Percentiles rank a stretch among this genome's conserved stretches.
Conservation (phyloP, 2,888 invertebrate species). For the Hecatera dysodea region DNA sequence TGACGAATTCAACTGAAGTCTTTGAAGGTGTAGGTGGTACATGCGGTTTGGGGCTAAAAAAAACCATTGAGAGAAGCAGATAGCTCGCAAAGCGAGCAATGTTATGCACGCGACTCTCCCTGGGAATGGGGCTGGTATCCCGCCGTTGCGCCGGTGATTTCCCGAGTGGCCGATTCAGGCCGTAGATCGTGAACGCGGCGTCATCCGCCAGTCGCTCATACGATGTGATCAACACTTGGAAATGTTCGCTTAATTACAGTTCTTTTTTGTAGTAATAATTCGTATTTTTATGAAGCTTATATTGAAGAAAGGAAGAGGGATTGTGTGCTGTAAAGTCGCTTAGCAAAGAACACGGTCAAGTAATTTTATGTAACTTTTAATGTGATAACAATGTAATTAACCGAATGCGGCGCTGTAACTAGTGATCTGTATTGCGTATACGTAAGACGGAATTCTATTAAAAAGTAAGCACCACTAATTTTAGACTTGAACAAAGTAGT, state of each 20-base stretch:
- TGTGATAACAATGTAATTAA: not conserved
- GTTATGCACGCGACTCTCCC: slow-evolving; percentile 48
- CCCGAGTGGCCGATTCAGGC: slow-evolving; percentile 80
- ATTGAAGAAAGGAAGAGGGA: not conserved
- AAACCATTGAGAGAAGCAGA: slow-evolving; percentile 9
- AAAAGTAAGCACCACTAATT: too few species aligned
- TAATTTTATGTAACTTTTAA: too few species aligned
- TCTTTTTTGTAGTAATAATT: slow-evolving; percentile 8
- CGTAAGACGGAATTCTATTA: too few species aligned
- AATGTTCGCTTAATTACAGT: slow-evolving; percentile 47
- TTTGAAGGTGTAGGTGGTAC: not conserved
- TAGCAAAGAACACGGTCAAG: not conserved
- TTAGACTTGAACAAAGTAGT: not conserved
- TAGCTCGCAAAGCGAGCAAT: slow-evolving; percentile 35
- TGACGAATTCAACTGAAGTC: not conserved
- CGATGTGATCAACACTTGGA: slow-evolving; percentile 40
- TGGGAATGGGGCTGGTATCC: slow-evolving; percentile 32
- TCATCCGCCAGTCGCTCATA: slow-evolving; percentile 45
- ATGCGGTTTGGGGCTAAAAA: slow-evolving; percentile 1
- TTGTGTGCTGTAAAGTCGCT: not conserved
- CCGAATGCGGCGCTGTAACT: not conserved
- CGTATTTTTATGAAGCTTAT: not conserved
- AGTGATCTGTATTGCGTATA: too few species aligned
- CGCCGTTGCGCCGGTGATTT: slow-evolving; percentile 77
- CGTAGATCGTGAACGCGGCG: slow-evolving; percentile 67